Evolutionary conservation across 2,797 vertebrate genomes (phyloP).

Genomic region (Pogonophryne albipinna): DNA sequence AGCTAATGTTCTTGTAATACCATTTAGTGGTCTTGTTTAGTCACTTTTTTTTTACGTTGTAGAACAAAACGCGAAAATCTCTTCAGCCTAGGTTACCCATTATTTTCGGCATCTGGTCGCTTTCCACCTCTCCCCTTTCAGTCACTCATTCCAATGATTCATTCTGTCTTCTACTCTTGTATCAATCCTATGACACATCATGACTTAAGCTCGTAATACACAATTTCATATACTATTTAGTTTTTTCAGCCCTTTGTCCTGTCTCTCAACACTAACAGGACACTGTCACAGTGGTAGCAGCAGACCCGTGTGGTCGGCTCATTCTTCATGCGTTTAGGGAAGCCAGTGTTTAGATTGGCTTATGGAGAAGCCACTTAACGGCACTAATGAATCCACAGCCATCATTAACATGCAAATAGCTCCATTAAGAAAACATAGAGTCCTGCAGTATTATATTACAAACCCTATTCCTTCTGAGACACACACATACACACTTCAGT

Average conservation of each 20-base stretch:
- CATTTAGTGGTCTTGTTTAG: too few species aligned
- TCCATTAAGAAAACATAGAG: slow-evolving; percentile 56
- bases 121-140: too few species aligned
- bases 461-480: not conserved
- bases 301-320: slow-evolving; percentile 40
- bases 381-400: slow-evolving; percentile 56
- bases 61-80: too few species aligned
- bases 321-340: slow-evolving; percentile 50
- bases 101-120: too few species aligned
- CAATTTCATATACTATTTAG: too few species aligned
- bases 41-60: too few species aligned
- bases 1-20: too few species aligned
- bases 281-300: not conserved
- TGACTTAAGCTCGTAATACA: too few species aligned
- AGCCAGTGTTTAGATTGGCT: slow-evolving; percentile 45
- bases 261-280: not conserved
- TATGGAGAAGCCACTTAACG: slow-evolving; percentile 48
- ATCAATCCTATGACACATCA: too few species aligned
- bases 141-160: too few species aligned
- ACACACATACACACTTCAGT: slow-evolving; percentile 5
- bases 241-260: not conserved
- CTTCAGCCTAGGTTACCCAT: too few species aligned
- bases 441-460: slow-evolving; percentile 42
- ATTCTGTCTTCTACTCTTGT: too few species aligned
- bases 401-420: slow-evolving; percentile 63